Evolutionary conservation across 2,797 vertebrate species (phyloP).

Genomic region (Myotis daubentonii): DNA sequence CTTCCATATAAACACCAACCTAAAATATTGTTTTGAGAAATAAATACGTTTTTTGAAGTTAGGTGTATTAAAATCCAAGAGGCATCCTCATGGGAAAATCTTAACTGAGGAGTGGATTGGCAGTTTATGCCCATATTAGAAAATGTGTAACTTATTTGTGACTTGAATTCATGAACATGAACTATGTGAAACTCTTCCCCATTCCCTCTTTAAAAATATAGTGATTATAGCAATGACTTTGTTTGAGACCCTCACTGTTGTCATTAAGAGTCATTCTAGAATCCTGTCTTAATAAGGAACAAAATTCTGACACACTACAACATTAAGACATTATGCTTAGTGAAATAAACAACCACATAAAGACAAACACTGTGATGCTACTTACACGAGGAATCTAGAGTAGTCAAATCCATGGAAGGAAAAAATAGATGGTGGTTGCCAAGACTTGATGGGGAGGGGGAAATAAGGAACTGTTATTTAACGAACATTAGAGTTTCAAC

Average conservation of each 20-base stretch:
- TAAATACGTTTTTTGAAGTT: slow-evolving; percentile 60
- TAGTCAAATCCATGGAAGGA: background rate
- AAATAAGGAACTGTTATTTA: background rate
- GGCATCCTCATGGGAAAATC: background rate
- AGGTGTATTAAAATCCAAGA: slow-evolving; percentile 61
- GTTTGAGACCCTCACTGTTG: background rate
- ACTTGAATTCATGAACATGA: slow-evolving; percentile 26
- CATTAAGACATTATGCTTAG: background rate
- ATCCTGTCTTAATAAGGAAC: background rate
- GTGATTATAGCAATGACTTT: slow-evolving; percentile 8
- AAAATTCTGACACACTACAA: background rate
- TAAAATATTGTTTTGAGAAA: slow-evolving; percentile 54
- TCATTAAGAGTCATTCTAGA: slow-evolving; percentile 10
- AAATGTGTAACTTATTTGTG: background rate
- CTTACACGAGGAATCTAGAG: background rate
- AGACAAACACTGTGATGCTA: background rate
- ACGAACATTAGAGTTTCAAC: background rate
- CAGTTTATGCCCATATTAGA: background rate
- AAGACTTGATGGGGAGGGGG: background rate
- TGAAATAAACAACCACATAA: background rate
- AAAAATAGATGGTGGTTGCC: background rate
- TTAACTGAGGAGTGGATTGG: background rate
- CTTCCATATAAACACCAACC: background rate
- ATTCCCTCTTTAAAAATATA: background rate
- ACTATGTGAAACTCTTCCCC: background rate